A percentile compares a stretch with the other conserved stretches of the same genome.
Evolutionary conservation across 2,888 invertebrate genomes (phyloP).

Genomic region (Arrhopalites spinosus): DNA sequence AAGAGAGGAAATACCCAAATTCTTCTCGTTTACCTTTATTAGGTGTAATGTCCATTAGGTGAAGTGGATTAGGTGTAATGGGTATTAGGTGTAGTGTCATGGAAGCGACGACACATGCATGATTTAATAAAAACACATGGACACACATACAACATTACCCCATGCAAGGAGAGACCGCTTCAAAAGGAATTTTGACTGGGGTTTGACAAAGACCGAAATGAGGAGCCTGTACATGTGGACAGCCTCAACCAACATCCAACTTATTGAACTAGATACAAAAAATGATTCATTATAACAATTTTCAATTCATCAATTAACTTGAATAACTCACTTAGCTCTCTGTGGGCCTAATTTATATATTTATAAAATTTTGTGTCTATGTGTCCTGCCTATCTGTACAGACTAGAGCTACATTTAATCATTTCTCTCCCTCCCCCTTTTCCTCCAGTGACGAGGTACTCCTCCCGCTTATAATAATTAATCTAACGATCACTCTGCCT

Average conservation of each 20-base stretch:
- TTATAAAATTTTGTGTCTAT: no score
- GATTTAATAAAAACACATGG: not conserved
- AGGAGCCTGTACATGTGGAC: conserved; percentile 63
- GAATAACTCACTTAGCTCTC: not conserved
- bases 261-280: conserved; percentile 58
- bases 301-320: not conserved
- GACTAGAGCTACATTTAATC: no score
- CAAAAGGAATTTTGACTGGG: conserved; percentile 61
- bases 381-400: no score
- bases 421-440: no score
- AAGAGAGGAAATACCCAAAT: not conserved
- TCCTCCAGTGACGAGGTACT: no score
- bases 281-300: not conserved
- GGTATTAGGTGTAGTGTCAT: no score
- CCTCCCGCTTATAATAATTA: no score
- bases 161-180: conserved; percentile 62
- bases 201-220: conserved; percentile 63
- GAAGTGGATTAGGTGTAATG: no score
- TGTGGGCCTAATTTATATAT: no score
- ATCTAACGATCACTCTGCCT: no score
- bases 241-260: conserved; percentile 63
- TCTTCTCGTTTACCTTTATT: no score
- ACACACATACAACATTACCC: conserved; percentile 58
- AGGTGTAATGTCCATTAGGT: no score
- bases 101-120: conserved; percentile 2